Evolutionary conservation across 1,140 invertebrate species (phyloP).

Genomic region (Cydia fagiglandana): DNA sequence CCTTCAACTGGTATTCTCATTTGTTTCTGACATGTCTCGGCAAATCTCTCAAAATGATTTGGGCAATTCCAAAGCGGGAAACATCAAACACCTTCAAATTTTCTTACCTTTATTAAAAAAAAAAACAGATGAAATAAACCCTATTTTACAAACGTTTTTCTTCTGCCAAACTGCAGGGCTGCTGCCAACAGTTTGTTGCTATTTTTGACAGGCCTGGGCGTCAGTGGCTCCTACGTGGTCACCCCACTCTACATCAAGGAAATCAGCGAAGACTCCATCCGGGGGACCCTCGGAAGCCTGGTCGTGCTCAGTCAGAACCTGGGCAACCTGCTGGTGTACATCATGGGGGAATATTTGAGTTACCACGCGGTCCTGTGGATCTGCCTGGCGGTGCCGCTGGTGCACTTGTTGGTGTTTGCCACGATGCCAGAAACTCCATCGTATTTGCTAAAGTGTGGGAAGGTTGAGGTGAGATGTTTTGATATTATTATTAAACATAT

Average conservation of each 20-base stretch:
- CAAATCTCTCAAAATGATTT: too few species aligned
- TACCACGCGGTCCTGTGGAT: constrained; percentile 65
- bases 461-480: constrained; percentile 58
- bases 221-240: constrained; percentile 65
- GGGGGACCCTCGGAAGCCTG: constrained; percentile 62
- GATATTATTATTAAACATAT: too few species aligned
- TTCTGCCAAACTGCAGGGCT: too few species aligned
- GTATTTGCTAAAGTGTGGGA: constrained; percentile 64
- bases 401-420: constrained; percentile 61
- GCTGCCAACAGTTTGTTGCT: too few species aligned
- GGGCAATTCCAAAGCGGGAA: too few species aligned
- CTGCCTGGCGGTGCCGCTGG: constrained; percentile 57
- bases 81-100: too few species aligned
- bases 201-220: constrained; percentile 52
- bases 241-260: constrained; percentile 71
- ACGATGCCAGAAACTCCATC: constrained; percentile 70
- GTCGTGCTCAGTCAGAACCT: constrained; percentile 67
- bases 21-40: constrained; percentile 49
- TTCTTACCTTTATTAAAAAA: too few species aligned
- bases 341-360: constrained; percentile 64
- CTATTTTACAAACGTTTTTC: too few species aligned
- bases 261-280: constrained; percentile 66
- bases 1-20: too few species aligned
- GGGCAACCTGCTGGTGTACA: constrained; percentile 63
- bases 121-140: too few species aligned